Evolutionary conservation across 1,140 invertebrate genomes (phyloP), one percentile per base, ranked within the genome.

Genomic region (Bacillus rossius): DNA sequence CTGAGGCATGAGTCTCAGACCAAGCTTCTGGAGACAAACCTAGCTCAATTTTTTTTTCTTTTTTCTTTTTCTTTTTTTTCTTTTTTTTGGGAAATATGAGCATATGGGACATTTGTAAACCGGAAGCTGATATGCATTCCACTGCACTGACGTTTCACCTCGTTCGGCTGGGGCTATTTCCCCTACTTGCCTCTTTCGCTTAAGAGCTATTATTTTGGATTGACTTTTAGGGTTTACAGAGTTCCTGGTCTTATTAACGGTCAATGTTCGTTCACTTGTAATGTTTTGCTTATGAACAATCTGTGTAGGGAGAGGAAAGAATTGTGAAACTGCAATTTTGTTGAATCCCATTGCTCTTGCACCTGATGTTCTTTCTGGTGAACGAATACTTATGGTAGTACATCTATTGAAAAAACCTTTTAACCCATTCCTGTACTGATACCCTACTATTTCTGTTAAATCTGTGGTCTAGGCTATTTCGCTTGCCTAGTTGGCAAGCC

Each of bases 221-320:
- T 42, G 45, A 59, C 67, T 49, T 34, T 41, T 38, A 50, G 51
- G 19, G 56, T 71, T 67, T 19, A 66, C 68, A 8, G 62, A 67
- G 19, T 68, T 40, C 2, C 69, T 69, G 4, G 62, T 71, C 43
- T 65, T 53, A 75, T 79, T 76, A 23, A 70, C 61, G 55, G 75
- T 75, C 57, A 64, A 73, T 34, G 73, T 70, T 43, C 63, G 34
- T 34, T 57, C 42, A 41, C 53, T 16, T 2, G 59, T 13, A 29
- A 59, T 29, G 19, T 54, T 26, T n/a, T 54, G 47, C 29, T 65
- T 62, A 34, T 57, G 29, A 17, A 58, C 47, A 5, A 59, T 26
- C 14, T n/a, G 20, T 50, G 40, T 22, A 26, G 64, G 20, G 25
- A 65, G 57, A 17, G 42, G 5, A 61, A 59, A 63, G 58, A 65